Conservation (phyloP, 2,888 invertebrate species). For the Spisula subtruncata region DNA sequence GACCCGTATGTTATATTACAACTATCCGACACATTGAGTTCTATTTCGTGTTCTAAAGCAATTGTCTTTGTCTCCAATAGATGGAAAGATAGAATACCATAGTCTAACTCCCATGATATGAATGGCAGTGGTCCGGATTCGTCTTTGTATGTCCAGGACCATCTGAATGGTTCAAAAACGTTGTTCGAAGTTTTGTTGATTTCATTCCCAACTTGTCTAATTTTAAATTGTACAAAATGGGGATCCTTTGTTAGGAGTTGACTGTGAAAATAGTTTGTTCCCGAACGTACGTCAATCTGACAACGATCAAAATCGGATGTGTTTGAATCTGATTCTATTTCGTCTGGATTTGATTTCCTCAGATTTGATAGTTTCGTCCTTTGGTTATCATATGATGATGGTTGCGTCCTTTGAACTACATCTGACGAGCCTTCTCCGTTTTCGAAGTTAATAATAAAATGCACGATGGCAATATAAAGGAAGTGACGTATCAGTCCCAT, state of each 20-base stretch:
- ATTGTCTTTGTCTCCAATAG: conserved; percentile 57
- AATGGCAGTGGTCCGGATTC: conserved; percentile 51
- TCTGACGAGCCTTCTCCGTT: too few relatives aligned
- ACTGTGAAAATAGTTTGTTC: background rate
- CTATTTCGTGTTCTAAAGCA: background rate
- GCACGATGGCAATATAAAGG: too few relatives aligned
- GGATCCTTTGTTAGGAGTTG: conserved; percentile 1
- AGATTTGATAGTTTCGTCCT: too few relatives aligned
- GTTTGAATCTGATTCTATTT: background rate
- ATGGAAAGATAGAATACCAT: conserved; percentile 54
- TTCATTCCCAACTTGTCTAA: background rate
- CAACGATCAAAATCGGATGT: background rate
- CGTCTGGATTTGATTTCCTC: too few relatives aligned
- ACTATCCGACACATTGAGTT: background rate
- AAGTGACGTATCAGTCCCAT: too few relatives aligned
- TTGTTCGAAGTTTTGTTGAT: background rate
- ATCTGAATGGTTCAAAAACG: conserved; percentile 47
- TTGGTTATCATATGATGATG: too few relatives aligned
- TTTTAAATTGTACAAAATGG: conserved; percentile 38
- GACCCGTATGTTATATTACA: conserved; percentile 50
- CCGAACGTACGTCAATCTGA: background rate
- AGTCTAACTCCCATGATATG: conserved; percentile 59
- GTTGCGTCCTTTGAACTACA: too few relatives aligned
- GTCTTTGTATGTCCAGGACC: conserved; percentile 60
- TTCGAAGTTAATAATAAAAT: too few relatives aligned